These are phyloP conservation scores for Drosophila cognata DNA, from an alignment of 2,888 invertebrate species.

Conservation along the genomic window DNA sequence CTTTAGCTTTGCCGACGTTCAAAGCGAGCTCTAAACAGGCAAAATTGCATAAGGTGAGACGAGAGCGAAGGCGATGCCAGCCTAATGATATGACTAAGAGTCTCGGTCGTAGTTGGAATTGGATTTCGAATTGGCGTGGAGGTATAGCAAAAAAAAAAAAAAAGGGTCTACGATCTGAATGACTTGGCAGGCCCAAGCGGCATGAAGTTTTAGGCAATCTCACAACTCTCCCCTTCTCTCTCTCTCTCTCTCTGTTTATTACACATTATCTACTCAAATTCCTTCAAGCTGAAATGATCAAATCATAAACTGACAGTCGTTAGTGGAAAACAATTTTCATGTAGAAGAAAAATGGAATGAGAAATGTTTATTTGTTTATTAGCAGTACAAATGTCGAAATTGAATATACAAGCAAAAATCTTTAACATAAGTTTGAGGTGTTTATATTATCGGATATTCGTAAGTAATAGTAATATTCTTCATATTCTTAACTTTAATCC, in stretches of 20 bases:
- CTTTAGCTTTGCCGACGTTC: conserved; percentile 47
- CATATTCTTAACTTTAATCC: fast-evolving
- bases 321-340: not conserved
- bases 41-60: conserved; percentile 49
- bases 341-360: not conserved
- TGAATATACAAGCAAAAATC: not conserved
- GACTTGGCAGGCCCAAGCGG: conserved; percentile 58
- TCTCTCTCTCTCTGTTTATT: conserved; percentile 18
- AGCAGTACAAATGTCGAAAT: not conserved
- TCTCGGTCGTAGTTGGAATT: not conserved
- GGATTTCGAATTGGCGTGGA: not conserved
- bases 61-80: conserved; percentile 43
- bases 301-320: not conserved
- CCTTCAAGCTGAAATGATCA: not conserved
- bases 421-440: not conserved
- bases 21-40: conserved; percentile 39
- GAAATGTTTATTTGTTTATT: not conserved
- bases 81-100: conserved; percentile 52
- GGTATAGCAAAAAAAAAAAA: conserved; percentile 34
- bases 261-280: conserved; percentile 20
- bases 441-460: not conserved
- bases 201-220: conserved; percentile 57
- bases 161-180: conserved; percentile 54
- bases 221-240: not conserved
- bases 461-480: not conserved